Conservation (phyloP, 2,113 vertebrate genomes). For the Menidia beryllina region DNA sequence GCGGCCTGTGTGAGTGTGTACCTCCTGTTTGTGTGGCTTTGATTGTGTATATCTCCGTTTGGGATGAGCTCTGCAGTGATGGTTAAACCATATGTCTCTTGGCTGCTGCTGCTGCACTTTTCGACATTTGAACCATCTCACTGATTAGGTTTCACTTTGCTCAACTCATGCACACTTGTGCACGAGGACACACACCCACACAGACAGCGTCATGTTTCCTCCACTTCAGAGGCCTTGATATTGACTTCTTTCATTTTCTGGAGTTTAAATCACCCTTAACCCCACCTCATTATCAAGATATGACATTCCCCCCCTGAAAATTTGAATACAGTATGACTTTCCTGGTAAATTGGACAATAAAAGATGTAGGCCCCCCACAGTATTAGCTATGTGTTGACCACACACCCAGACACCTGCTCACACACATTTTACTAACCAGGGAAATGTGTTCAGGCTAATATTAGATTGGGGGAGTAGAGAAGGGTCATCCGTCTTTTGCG, state of each 20-base stretch:
- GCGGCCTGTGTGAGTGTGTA: not conserved
- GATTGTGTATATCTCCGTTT: slow-evolving; percentile 13
- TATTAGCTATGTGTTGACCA: not conserved
- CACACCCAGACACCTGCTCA: slow-evolving; percentile 4
- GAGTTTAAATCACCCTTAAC: not conserved
- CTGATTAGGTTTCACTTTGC: slow-evolving; percentile 77
- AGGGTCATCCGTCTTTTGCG: slow-evolving; percentile 52
- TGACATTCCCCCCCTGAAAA: not conserved
- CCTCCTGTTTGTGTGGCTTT: not conserved
- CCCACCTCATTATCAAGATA: not conserved
- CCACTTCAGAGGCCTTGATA: not conserved
- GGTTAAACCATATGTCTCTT: slow-evolving; percentile 71
- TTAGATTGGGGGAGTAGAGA: slow-evolving; percentile 79
- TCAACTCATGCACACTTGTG: slow-evolving; percentile 18
- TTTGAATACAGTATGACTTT: not conserved
- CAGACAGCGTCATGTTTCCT: not conserved
- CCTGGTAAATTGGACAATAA: no score
- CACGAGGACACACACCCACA: slow-evolving; percentile 11
- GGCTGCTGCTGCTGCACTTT: slow-evolving; percentile 69
- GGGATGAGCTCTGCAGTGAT: slow-evolving; percentile 51
- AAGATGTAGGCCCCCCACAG: not conserved
- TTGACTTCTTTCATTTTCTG: not conserved
- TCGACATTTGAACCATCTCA: slow-evolving; percentile 73
- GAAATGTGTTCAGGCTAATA: slow-evolving; percentile 84
- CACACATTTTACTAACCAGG: slow-evolving; percentile 60